Percentiles rank a stretch among this genome's conserved stretches.
phyloP scores from a whole-genome alignment of 2,888 invertebrate species.

The Chirona hameri region DNA sequence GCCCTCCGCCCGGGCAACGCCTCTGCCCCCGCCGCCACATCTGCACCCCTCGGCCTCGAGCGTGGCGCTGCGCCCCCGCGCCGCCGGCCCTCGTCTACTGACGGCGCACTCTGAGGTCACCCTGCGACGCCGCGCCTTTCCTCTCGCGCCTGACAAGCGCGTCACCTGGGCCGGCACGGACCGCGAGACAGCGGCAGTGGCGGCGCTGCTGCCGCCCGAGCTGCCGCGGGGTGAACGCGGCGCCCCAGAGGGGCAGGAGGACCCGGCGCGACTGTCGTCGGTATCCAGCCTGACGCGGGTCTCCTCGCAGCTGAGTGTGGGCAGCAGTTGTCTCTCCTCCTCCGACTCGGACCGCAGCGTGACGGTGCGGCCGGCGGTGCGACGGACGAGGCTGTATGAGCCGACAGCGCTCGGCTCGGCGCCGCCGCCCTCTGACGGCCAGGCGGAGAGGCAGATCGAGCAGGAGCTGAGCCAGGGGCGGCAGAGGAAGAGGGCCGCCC shows the following conservation, averaged over 20 bases:
- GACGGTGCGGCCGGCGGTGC: neutral
- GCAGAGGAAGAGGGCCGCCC: neutral
- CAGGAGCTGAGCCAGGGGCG: neutral
- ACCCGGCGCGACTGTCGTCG: neutral
- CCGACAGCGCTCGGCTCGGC: neutral
- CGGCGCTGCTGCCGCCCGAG: neutral
- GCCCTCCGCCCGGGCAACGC: neutral
- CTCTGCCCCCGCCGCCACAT: neutral
- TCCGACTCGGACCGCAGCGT: neutral
- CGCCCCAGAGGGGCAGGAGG: neutral
- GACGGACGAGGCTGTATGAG: neutral
- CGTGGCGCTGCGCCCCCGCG: neutral
- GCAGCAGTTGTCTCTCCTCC: neutral
- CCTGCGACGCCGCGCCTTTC: neutral
- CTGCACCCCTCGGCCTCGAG: neutral
- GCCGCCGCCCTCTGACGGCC: neutral
- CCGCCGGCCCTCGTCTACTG: neutral
- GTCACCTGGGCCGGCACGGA: conserved; percentile 25
- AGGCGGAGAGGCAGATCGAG: neutral
- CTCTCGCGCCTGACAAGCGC: neutral
- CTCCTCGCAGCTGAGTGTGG: neutral
- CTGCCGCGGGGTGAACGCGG: neutral
- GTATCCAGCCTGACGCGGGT: neutral
- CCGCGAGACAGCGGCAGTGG: conserved; percentile 9
- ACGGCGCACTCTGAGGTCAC: neutral